A percentile compares a stretch with the other conserved stretches of the same genome.
Conservation (phyloP, 2,888 invertebrate genomes). For the Heliconius ismenius region DNA sequence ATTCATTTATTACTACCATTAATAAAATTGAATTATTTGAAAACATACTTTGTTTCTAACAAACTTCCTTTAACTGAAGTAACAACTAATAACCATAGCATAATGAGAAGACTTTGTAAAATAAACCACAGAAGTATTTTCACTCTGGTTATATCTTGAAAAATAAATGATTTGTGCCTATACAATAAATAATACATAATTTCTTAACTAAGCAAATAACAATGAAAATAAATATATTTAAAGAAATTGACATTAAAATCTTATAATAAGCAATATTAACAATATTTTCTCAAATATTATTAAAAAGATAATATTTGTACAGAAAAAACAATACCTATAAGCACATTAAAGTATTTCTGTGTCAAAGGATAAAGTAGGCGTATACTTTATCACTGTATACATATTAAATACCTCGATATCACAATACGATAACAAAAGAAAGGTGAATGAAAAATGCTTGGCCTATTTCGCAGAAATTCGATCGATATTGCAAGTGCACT, state of each 20-base stretch:
- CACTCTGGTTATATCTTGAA: neutral
- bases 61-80: too few species aligned
- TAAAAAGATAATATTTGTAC: neutral
- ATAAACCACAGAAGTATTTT: neutral
- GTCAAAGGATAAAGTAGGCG: constrained; percentile 30
- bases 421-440: constrained; percentile 38
- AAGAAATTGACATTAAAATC: neutral
- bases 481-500: constrained; percentile 48
- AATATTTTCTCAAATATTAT: neutral
- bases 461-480: constrained; percentile 44
- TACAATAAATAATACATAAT: neutral
- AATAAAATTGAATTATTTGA: neutral
- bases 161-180: neutral
- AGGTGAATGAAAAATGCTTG: constrained; percentile 39
- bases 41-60: too few species aligned
- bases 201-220: too few species aligned
- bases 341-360: neutral
- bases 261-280: neutral
- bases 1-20: neutral
- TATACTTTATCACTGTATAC: constrained; percentile 26
- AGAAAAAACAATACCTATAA: neutral
- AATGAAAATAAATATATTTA: neutral
- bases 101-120: neutral
- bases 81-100: too few species aligned
- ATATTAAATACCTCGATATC: constrained; percentile 25